A percentile compares a stretch with the other conserved stretches of the same genome.
Evolutionary conservation across 2,797 vertebrate species (phyloP).

Genomic region (Pyrocephalus nanus): DNA sequence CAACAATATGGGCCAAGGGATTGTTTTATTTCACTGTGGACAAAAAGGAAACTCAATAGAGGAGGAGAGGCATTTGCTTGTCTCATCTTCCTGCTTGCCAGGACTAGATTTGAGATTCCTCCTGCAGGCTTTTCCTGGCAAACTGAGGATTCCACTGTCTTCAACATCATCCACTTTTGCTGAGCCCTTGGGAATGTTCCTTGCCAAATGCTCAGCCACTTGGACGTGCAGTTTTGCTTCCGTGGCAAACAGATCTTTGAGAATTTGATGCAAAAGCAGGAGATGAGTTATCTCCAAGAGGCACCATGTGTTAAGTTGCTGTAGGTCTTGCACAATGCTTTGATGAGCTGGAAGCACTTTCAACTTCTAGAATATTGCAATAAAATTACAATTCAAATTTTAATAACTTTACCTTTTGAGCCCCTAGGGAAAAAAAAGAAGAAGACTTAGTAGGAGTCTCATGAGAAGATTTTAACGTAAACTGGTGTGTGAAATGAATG

Average conservation of each 20-base stretch:
- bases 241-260: background rate
- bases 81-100: background rate
- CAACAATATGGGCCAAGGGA: background rate
- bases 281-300: background rate
- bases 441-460: background rate
- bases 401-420: background rate
- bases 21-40: background rate
- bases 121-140: background rate
- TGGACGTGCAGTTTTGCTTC: background rate
- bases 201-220: background rate
- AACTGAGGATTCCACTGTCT: background rate
- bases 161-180: background rate
- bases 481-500: background rate
- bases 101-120: background rate
- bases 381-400: background rate
- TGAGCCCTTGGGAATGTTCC: background rate
- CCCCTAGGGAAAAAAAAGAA: background rate
- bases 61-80: background rate
- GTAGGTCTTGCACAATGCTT: background rate
- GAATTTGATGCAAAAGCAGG: background rate
- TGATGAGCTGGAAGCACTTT: background rate
- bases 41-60: background rate
- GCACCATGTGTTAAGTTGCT: background rate
- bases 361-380: background rate
- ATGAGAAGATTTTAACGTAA: background rate